These are phyloP conservation scores for Drosophila parthenogenetica DNA, from an alignment of 2,888 invertebrate species.

Conservation along the genomic window DNA sequence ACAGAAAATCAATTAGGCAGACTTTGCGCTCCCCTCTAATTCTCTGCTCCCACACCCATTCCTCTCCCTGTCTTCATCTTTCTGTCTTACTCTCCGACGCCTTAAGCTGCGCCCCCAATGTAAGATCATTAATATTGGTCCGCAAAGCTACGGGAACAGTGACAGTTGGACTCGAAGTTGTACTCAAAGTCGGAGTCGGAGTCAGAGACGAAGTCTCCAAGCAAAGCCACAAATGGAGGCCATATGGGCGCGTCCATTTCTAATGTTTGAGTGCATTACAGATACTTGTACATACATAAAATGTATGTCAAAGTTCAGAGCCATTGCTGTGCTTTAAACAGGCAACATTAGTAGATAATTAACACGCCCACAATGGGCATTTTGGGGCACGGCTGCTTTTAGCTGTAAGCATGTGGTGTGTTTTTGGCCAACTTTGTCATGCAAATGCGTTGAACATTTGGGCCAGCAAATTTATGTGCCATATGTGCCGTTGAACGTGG, in stretches of 20 bases:
- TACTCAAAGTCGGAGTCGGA: conserved; percentile 6
- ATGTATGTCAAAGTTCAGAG: conserved; percentile 68
- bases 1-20: conserved; percentile 73
- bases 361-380: conserved; percentile 72
- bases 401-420: conserved; percentile 1
- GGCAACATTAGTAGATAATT: conserved; percentile 77
- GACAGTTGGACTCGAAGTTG: conserved; percentile 31
- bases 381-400: conserved; percentile 12
- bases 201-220: conserved; percentile 7
- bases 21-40: conserved; percentile 2
- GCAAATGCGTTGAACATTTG: conserved; percentile 67
- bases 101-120: conserved; percentile 56
- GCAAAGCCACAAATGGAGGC: conserved; percentile 44
- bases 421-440: conserved; percentile 79
- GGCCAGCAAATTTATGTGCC: conserved; percentile 58
- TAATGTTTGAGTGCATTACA: conserved; percentile 29
- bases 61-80: neutral
- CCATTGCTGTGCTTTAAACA: conserved; percentile 53
- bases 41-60: conserved; percentile 9
- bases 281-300: conserved; percentile 18
- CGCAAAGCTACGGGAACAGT: conserved; percentile 40
- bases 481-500: conserved; percentile 45
- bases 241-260: conserved; percentile 46
- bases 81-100: conserved; percentile 10
- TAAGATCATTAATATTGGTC: conserved; percentile 61